A percentile compares a stretch with the other conserved stretches of the same genome.
Evolutionary conservation across 1,140 invertebrate genomes (phyloP).

Genomic region (Ctenoplectra terminalis): DNA sequence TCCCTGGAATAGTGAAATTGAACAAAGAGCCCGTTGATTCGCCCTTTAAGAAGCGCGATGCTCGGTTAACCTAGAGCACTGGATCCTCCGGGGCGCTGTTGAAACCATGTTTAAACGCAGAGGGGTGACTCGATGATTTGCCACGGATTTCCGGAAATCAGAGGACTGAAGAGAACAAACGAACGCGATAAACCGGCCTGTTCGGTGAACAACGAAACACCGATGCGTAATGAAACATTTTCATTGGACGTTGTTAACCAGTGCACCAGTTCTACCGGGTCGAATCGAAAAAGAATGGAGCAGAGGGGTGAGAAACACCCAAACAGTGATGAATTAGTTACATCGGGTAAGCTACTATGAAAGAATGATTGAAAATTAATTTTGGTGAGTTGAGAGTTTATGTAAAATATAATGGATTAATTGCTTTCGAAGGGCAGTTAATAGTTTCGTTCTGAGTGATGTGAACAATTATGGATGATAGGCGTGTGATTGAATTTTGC

Average conservation of each 20-base stretch:
- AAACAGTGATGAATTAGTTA: no score
- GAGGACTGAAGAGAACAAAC: conserved; percentile 42
- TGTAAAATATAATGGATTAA: background rate
- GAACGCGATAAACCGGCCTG: conserved; percentile 59
- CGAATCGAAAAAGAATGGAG: conserved; percentile 51
- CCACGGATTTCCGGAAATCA: conserved; percentile 59
- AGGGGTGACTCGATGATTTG: conserved; percentile 56
- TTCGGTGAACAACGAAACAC: conserved; percentile 21
- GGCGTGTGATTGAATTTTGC: background rate
- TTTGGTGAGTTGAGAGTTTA: background rate
- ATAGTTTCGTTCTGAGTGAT: background rate
- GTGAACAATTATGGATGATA: background rate
- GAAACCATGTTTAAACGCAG: conserved; percentile 27
- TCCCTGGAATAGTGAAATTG: background rate
- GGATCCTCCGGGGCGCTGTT: background rate
- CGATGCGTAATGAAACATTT: conserved; percentile 64
- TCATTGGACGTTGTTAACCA: conserved; percentile 61
- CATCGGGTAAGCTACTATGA: no score
- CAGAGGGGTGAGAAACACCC: no score
- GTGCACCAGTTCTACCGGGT: conserved; percentile 37
- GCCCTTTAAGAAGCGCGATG: background rate
- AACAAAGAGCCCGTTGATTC: background rate
- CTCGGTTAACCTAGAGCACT: background rate
- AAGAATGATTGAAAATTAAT: conserved; percentile 20
- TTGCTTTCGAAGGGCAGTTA: background rate